Percentiles rank a stretch among this genome's conserved stretches.
Evolutionary conservation across 1,140 invertebrate species (phyloP).

Genomic region (Macrocentrus cingulum): DNA sequence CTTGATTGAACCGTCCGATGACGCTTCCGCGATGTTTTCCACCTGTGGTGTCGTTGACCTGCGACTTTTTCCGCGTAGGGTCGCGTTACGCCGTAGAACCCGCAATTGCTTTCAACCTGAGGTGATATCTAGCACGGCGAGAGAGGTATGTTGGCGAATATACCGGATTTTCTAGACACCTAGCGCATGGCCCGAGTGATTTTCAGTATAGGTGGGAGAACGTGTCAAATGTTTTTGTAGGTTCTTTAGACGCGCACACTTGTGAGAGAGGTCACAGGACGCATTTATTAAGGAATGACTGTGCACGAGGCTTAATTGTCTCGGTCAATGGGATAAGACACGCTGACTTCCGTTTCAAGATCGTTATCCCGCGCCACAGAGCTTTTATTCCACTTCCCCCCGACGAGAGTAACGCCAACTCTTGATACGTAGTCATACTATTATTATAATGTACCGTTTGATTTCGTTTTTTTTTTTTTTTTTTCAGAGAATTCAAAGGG

Average conservation of each 20-base stretch:
- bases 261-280: conserved; percentile 14
- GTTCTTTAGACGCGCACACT: too few relatives aligned
- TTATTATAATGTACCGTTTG: too few relatives aligned
- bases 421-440: not conserved
- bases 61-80: not conserved
- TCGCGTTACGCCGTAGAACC: not conserved
- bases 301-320: conserved; percentile 4
- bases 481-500: too few relatives aligned
- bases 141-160: too few relatives aligned
- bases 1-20: too few relatives aligned
- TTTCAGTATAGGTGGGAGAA: too few relatives aligned
- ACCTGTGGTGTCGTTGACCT: not conserved
- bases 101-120: conserved; percentile 18
- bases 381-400: not conserved
- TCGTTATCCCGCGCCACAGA: conserved; percentile 15
- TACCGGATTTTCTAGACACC: too few relatives aligned
- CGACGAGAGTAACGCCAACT: not conserved
- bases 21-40: too few relatives aligned
- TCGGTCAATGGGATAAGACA: conserved; percentile 30
- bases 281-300: conserved; percentile 18
- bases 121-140: conserved; percentile 10
- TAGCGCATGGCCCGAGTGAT: too few relatives aligned
- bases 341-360: conserved; percentile 25
- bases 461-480: too few relatives aligned
- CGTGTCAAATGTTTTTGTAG: too few relatives aligned